Base-by-base conservation (phyloP, 2,113 vertebrate species). In the Drymodes brunneopygia region DNA sequence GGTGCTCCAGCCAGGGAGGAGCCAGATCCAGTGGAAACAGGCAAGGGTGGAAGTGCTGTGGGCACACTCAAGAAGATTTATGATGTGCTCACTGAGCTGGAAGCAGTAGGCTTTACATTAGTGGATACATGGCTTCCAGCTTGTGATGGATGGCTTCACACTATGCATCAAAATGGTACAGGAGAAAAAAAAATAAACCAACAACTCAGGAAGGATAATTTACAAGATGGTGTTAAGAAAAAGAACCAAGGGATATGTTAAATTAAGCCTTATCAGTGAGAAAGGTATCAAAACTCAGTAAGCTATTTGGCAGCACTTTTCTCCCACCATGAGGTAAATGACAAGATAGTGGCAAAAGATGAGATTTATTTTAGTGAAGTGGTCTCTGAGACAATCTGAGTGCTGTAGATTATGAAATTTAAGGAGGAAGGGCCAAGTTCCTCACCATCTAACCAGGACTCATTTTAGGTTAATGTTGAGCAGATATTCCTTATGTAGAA, bases 311-410 rank as follows among this genome's bases (percentile, higher is more conserved):
- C 42, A 92, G 33, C n/a, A 29, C 57, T 89, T 83, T 89, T 91
- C 45, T 95, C 84, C 36, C 93, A 65, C 42, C 36, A 87, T 89
- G 92, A 75, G 57, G 73, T 88, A 95, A 95, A 88, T 45, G 65
- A 84, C 78, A 85, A 86, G 36, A 40, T 28, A 75, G 71, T 81
- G 51, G 36, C 31, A 82, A 88, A 90, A 92, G 17, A 62, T 7
- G 19, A 65, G 33, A 61, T 89, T 86, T 81, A 64, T 92, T 86
- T 92, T 81, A 71, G 64, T 86, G 40, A 60, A 69, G 2, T 65
- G 10, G 54, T 86, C 40, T 57, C 36, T 73, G 66, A 87, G 45
- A 80, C 23, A 85, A 28, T 5, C 14, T 69, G 53, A n/a, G 48
- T 28, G 9, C 25, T 64, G 5, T 15, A 47, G 61, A 77, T 88